These are phyloP conservation scores for Coleophora deauratella DNA, from an alignment of 2,888 invertebrate genomes.

Conservation along the genomic window DNA sequence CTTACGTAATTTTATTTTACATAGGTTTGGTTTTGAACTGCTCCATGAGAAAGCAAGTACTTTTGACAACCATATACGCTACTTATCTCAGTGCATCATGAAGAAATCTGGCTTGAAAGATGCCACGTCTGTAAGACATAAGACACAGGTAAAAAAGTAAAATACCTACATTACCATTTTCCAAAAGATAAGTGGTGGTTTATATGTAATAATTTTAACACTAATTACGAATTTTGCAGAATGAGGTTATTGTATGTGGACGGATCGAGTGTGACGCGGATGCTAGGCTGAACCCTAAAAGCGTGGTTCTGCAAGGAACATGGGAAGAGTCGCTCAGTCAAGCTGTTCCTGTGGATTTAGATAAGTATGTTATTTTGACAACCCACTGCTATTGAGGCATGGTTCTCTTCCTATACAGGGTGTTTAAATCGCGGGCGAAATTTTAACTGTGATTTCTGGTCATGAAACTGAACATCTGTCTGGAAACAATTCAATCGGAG, in stretches of 20 bases:
- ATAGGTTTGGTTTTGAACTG: slow-evolving; percentile 65
- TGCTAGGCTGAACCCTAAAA: slow-evolving; percentile 80
- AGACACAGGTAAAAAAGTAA: slow-evolving; percentile 60
- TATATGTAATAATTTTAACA: no score
- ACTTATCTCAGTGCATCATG: slow-evolving; percentile 60
- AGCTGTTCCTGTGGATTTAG: slow-evolving; percentile 59
- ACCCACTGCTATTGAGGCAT: no score
- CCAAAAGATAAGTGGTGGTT: background rate
- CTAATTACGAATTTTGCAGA: slow-evolving; percentile 29
- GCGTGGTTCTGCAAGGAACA: slow-evolving; percentile 80
- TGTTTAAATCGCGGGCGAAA: no score
- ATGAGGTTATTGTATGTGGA: slow-evolving; percentile 74
- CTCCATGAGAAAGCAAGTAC: slow-evolving; percentile 61
- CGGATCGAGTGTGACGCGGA: slow-evolving; percentile 84
- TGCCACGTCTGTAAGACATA: slow-evolving; percentile 51
- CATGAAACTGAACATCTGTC: no score
- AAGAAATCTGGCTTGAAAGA: slow-evolving; percentile 55
- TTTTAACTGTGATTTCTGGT: no score
- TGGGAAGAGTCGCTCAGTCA: slow-evolving; percentile 69
- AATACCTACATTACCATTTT: background rate
- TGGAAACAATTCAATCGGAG: no score
- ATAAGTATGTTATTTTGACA: slow-evolving; percentile 44
- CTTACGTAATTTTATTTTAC: background rate
- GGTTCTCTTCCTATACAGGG: no score
- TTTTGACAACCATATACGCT: slow-evolving; percentile 58